These are phyloP conservation scores for Drosophila pandora DNA, from an alignment of 1,140 invertebrate genomes.

Conservation along the genomic window DNA sequence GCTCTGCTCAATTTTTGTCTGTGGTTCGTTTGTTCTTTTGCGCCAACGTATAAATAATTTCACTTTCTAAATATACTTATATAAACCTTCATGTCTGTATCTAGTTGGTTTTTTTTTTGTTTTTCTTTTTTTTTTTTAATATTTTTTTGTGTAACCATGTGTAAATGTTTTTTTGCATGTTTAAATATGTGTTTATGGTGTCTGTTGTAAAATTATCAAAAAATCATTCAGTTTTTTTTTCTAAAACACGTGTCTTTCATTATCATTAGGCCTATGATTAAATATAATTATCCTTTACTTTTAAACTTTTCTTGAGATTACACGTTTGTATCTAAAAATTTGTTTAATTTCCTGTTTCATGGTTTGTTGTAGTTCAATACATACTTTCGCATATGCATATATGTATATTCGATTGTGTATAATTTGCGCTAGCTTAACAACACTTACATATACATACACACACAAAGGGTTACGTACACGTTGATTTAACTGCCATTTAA, in stretches of 20 bases:
- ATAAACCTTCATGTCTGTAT: conserved; percentile 70
- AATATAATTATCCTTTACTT: conserved; percentile 52
- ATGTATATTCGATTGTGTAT: conserved; percentile 63
- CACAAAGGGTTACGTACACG: conserved; percentile 67
- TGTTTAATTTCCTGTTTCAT: conserved; percentile 81
- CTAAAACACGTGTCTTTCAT: conserved; percentile 63
- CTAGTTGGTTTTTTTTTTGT: conserved; percentile 34
- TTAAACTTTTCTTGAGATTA: conserved; percentile 65
- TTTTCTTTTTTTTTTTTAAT: conserved; percentile 11
- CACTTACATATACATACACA: conserved; percentile 81
- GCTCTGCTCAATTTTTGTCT: conserved; percentile 37
- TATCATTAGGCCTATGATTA: conserved; percentile 51
- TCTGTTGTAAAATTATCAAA: conserved; percentile 80
- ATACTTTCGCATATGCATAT: conserved; percentile 50
- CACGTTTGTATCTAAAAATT: conserved; percentile 78
- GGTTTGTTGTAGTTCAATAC: conserved; percentile 69
- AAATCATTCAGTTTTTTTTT: conserved; percentile 75
- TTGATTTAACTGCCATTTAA: conserved; percentile 55
- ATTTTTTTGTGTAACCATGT: conserved; percentile 23
- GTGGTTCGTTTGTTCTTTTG: conserved; percentile 62
- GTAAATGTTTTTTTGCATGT: conserved; percentile 30
- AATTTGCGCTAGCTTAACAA: conserved; percentile 80
- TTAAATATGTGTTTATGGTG: conserved; percentile 2
- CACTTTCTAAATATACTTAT: conserved; percentile 74
- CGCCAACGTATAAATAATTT: conserved; percentile 79